phyloP scores from a whole-genome alignment of 1,140 invertebrate genomes.

The Drosophila leontia region DNA sequence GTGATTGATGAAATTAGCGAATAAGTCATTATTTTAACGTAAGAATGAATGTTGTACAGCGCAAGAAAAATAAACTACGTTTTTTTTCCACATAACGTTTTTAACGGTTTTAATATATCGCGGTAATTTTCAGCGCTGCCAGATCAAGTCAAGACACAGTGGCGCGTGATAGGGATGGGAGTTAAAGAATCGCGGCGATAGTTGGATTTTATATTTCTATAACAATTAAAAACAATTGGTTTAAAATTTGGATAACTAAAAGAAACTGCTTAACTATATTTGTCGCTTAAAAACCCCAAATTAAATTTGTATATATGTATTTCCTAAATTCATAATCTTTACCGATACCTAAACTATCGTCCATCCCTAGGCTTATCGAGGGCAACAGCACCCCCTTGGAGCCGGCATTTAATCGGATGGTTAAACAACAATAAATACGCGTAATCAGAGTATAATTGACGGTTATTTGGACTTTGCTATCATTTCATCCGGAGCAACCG shows the following conservation, averaged over 20 bases:
- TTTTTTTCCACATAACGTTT: slow-evolving; percentile 10
- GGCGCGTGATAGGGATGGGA: background rate
- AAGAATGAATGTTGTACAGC: slow-evolving; percentile 62
- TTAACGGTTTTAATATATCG: background rate
- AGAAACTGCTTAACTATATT: background rate
- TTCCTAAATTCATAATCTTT: background rate
- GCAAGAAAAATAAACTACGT: slow-evolving; percentile 8
- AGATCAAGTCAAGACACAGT: background rate
- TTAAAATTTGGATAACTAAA: background rate
- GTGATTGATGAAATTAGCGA: slow-evolving; percentile 84
- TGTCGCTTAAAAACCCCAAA: background rate
- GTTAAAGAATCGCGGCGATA: background rate
- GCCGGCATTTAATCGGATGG: slow-evolving; percentile 26
- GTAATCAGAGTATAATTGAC: slow-evolving; percentile 22
- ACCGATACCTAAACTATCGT: background rate
- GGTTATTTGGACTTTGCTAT: slow-evolving; percentile 38
- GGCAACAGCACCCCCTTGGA: background rate
- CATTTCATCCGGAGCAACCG: slow-evolving; percentile 11
- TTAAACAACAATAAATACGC: slow-evolving; percentile 39
- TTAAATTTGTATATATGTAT: no score
- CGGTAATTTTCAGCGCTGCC: slow-evolving; percentile 14
- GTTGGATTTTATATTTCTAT: background rate
- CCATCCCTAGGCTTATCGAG: slow-evolving; percentile 10
- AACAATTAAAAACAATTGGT: background rate
- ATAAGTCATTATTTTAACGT: slow-evolving; percentile 48